Percentiles rank a stretch among this genome's conserved stretches.
Conservation (phyloP, 2,113 vertebrate species). For the Crocuta crocuta region DNA sequence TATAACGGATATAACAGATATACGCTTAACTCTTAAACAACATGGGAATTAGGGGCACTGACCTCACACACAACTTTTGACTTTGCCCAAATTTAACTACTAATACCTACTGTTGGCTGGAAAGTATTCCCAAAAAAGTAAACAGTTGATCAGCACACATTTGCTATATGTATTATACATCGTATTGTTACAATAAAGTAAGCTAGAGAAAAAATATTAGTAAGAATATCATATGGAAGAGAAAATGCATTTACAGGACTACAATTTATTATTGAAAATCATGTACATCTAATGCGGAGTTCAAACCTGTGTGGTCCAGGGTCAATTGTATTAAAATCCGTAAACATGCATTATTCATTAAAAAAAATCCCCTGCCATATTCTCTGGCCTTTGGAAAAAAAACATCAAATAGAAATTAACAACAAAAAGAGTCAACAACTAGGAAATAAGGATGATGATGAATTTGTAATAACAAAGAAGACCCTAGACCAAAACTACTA, state of each 20-base stretch:
- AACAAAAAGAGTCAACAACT: background rate
- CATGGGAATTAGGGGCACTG: background rate
- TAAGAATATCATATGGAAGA: background rate
- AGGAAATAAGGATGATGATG: background rate
- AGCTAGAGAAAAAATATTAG: background rate
- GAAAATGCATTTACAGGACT: background rate
- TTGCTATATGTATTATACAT: background rate
- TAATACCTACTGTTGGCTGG: background rate
- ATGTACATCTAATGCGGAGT: background rate
- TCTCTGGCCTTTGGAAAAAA: background rate
- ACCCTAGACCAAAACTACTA: background rate
- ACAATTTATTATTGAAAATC: background rate
- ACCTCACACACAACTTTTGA: background rate
- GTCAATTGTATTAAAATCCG: background rate
- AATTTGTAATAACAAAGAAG: constrained; percentile 39
- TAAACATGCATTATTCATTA: background rate
- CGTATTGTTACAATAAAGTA: background rate
- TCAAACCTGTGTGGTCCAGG: background rate
- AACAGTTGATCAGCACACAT: background rate
- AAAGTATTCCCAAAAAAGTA: background rate
- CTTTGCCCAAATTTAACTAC: background rate
- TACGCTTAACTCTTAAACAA: background rate
- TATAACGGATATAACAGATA: background rate
- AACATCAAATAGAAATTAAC: background rate
- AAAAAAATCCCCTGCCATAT: background rate